Conservation (phyloP, 35 echinoderm and acorn worm genomes). For the Ptychodera flava region DNA sequence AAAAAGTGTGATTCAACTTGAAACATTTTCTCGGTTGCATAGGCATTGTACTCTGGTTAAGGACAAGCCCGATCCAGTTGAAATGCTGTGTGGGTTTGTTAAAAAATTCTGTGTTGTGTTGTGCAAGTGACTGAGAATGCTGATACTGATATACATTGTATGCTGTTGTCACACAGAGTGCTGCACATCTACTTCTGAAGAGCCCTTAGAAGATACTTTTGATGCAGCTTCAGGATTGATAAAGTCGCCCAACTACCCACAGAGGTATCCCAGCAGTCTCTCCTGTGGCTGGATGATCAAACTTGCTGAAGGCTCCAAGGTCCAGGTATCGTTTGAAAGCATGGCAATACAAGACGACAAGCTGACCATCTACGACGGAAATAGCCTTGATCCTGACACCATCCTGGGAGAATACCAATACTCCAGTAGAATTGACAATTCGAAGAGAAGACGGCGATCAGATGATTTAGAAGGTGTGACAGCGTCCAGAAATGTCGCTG, state of each 20-base stretch:
- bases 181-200: neutral
- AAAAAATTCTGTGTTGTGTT: too few relatives aligned
- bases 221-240: neutral
- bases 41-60: too few relatives aligned
- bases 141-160: too few relatives aligned
- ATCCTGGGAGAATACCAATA: neutral
- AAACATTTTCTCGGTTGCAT: too few relatives aligned
- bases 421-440: neutral
- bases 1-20: too few relatives aligned
- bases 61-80: too few relatives aligned
- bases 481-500: neutral
- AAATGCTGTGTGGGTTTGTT: too few relatives aligned
- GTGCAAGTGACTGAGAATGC: too few relatives aligned
- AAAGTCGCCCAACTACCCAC: neutral
- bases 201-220: neutral
- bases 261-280: neutral
- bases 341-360: neutral
- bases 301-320: neutral
- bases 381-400: neutral
- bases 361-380: neutral
- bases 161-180: too few relatives aligned
- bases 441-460: neutral
- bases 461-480: neutral
- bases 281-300: neutral
- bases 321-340: neutral